Evolutionary conservation across 2,888 invertebrate species (phyloP).

Genomic region (Ophion ventricosus): DNA sequence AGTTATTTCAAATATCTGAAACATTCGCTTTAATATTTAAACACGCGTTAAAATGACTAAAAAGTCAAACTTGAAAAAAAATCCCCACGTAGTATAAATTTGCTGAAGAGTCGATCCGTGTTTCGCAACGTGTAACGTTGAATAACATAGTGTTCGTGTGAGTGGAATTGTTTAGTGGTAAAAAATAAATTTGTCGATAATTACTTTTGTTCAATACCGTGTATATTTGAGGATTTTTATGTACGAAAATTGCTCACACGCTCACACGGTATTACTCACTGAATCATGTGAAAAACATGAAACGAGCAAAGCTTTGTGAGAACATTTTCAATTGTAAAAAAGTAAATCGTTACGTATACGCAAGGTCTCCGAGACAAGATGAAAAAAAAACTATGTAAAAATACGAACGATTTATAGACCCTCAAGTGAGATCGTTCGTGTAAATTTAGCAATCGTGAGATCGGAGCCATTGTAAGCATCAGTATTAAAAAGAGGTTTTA

Average conservation of each 20-base stretch:
- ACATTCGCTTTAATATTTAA: neutral
- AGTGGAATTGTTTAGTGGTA: conserved; percentile 36
- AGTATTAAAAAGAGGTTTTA: conserved; percentile 72
- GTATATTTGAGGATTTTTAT: conserved; percentile 36
- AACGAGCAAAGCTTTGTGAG: neutral
- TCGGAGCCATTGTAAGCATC: conserved; percentile 68
- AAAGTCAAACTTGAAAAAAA: neutral
- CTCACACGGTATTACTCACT: conserved; percentile 11
- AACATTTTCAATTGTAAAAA: neutral
- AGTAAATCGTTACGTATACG: neutral
- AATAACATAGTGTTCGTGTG: conserved; percentile 42
- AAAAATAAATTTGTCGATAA: neutral
- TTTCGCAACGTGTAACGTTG: conserved; percentile 5
- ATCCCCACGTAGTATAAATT: neutral
- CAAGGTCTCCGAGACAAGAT: conserved; percentile 33
- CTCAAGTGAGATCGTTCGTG: conserved; percentile 9
- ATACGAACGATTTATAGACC: conserved; percentile 35
- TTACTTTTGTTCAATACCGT: conserved; percentile 17
- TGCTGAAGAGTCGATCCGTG: conserved; percentile 4
- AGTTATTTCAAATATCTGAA: no score
- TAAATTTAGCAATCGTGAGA: conserved; percentile 35
- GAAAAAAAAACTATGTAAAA: conserved; percentile 20
- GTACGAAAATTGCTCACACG: conserved; percentile 25
- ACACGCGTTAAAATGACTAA: neutral
- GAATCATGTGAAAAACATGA: neutral